Evolutionary conservation across 2,113 vertebrate species (phyloP).

Genomic region (Chrysochloris asiatica): DNA sequence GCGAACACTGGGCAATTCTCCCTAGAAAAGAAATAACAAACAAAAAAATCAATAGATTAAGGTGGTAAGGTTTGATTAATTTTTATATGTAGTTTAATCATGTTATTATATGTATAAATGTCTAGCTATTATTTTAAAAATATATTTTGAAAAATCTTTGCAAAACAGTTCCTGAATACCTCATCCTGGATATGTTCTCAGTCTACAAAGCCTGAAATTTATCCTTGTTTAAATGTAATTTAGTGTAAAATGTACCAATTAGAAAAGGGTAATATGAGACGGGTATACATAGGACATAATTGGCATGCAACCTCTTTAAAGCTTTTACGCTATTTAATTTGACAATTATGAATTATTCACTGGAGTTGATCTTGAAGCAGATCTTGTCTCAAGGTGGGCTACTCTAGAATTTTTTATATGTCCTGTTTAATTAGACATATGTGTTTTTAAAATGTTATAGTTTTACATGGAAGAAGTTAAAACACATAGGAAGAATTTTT

Average conservation of each 20-base stretch:
- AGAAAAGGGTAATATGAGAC: conserved; percentile 51
- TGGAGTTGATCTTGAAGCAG: background rate
- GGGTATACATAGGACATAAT: background rate
- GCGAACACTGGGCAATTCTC: conserved; percentile 89
- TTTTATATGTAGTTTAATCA: conserved; percentile 33
- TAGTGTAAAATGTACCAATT: conserved; percentile 11
- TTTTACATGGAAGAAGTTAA: conserved; percentile 40
- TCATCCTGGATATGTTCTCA: conserved; percentile 32
- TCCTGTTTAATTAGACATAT: conserved; percentile 8
- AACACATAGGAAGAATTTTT: conserved; percentile 42
- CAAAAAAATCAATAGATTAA: conserved; percentile 32
- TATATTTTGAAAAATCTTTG: conserved; percentile 28
- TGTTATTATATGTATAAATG: conserved; percentile 28
- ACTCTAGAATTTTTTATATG: conserved; percentile 49
- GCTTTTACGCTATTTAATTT: conserved; percentile 18
- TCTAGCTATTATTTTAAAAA: conserved; percentile 30
- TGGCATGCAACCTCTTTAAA: conserved; percentile 7
- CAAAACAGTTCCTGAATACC: conserved; percentile 1
- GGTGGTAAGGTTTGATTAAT: background rate
- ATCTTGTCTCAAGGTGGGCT: background rate
- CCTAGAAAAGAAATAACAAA: conserved; percentile 84
- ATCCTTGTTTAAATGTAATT: conserved; percentile 30
- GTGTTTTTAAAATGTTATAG: conserved; percentile 42
- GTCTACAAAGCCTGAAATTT: conserved; percentile 29
- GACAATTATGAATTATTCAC: conserved; percentile 1